phyloP scores from a whole-genome alignment of 1,140 invertebrate genomes.

The Sminthurides bifidus region DNA sequence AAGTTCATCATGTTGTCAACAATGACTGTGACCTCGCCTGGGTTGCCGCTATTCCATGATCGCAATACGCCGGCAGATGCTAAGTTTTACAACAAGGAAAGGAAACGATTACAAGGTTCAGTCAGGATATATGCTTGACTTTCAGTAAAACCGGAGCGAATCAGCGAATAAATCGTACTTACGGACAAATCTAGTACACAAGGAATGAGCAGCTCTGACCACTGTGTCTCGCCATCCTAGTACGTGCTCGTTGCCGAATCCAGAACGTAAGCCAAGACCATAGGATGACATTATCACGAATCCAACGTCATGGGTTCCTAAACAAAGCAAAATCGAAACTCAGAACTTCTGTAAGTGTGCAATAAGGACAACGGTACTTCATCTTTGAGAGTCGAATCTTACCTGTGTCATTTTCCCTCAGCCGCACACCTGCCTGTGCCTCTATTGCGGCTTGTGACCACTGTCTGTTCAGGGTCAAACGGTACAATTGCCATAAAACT shows the following conservation, averaged over 20 bases:
- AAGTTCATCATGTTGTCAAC: conserved; percentile 31
- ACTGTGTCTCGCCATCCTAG: conserved; percentile 9
- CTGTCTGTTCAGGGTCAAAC: conserved; percentile 12
- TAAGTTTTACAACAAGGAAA: conserved; percentile 1
- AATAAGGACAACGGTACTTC: no score
- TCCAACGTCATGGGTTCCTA: conserved; percentile 27
- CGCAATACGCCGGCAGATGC: conserved; percentile 10
- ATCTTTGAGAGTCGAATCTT: no score
- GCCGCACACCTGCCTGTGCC: conserved; percentile 13
- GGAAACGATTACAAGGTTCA: background rate
- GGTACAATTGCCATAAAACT: conserved; percentile 22
- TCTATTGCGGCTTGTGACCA: conserved; percentile 14
- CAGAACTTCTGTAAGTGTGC: no score
- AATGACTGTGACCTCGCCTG: conserved; percentile 25
- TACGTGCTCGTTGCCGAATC: conserved; percentile 1
- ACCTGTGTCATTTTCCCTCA: conserved; percentile 17
- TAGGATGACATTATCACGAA: conserved; percentile 28
- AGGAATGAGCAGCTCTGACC: conserved; percentile 15
- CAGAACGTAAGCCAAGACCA: conserved; percentile 11
- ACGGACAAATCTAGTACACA: conserved; percentile 20
- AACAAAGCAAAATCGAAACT: no score
- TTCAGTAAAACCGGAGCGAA: background rate
- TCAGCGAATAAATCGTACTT: conserved; percentile 5
- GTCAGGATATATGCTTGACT: background rate
- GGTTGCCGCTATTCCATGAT: conserved; percentile 19